phyloP scores from a whole-genome alignment of 2,113 vertebrate species.

The Riparia riparia region DNA sequence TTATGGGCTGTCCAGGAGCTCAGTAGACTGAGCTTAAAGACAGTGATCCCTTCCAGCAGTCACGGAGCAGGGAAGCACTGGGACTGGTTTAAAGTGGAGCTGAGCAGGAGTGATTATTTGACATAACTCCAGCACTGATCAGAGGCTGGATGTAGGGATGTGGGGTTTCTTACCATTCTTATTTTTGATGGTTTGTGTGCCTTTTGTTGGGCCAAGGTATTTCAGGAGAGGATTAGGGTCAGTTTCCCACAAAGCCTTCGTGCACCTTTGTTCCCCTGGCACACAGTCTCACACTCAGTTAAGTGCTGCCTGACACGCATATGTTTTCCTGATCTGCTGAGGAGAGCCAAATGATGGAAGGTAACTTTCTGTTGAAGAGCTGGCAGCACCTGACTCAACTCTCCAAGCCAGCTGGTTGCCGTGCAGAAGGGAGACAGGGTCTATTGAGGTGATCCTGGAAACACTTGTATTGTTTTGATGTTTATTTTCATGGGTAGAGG shows the following conservation, averaged over 20 bases:
- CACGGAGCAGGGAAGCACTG: neutral
- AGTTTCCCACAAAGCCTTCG: neutral
- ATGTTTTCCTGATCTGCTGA: neutral
- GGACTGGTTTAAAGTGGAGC: neutral
- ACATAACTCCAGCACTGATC: neutral
- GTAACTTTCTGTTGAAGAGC: neutral
- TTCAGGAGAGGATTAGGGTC: neutral
- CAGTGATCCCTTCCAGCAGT: neutral
- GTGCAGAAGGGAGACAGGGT: neutral
- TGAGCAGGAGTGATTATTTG: neutral
- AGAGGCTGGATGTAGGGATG: neutral
- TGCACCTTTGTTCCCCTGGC: neutral
- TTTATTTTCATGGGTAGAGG: neutral
- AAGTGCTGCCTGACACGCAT: neutral
- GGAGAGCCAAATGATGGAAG: neutral
- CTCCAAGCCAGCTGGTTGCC: conserved; percentile 43
- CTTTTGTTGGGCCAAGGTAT: neutral
- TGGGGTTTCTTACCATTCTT: neutral
- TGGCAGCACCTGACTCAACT: neutral
- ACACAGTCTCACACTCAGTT: neutral
- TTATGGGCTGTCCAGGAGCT: neutral
- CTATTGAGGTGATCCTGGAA: neutral
- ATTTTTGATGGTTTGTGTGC: neutral
- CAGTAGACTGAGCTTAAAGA: neutral
- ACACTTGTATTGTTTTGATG: neutral